A percentile compares a stretch with the other conserved stretches of the same genome.
Evolutionary conservation across 2,888 invertebrate genomes (phyloP).

Genomic region (Drosophila multiciliata): DNA sequence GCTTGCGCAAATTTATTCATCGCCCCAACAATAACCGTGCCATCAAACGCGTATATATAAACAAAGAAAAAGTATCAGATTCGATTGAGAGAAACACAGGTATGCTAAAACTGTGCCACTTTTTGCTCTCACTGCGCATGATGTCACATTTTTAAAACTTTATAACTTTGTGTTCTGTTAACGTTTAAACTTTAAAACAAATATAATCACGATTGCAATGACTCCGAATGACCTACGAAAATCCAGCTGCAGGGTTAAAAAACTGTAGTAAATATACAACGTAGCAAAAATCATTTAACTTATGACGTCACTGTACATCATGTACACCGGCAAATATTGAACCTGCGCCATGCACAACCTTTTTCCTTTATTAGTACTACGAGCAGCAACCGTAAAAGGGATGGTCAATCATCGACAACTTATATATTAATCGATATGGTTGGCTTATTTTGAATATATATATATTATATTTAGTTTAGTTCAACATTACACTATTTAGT

Average conservation of each 20-base stretch:
- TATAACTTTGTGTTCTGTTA: background rate
- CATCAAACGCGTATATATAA: conserved; percentile 64
- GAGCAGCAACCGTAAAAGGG: conserved; percentile 3
- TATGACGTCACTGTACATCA: conserved; percentile 35
- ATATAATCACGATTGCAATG: background rate
- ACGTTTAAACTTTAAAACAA: background rate
- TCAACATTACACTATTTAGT: conserved; percentile 3
- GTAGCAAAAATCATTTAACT: background rate
- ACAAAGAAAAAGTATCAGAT: conserved; percentile 69
- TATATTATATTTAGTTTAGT: conserved; percentile 1
- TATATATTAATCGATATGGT: background rate
- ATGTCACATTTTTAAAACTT: conserved; percentile 39
- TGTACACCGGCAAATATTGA: conserved; percentile 2
- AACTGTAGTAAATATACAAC: background rate
- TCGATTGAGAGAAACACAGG: conserved; percentile 30
- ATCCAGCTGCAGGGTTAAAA: background rate
- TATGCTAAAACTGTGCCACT: conserved; percentile 22
- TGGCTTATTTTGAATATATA: background rate
- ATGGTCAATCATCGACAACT: conserved; percentile 5
- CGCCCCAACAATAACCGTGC: conserved; percentile 54
- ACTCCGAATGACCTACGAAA: background rate
- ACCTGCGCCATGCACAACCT: conserved; percentile 30
- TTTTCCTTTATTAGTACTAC: conserved; percentile 10
- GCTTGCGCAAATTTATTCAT: conserved; percentile 51
- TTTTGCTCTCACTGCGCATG: conserved; percentile 51